A percentile compares a stretch with the other conserved stretches of the same genome.
Evolutionary conservation across 1,140 invertebrate genomes (phyloP).

Genomic region (Solenopsis fugax): DNA sequence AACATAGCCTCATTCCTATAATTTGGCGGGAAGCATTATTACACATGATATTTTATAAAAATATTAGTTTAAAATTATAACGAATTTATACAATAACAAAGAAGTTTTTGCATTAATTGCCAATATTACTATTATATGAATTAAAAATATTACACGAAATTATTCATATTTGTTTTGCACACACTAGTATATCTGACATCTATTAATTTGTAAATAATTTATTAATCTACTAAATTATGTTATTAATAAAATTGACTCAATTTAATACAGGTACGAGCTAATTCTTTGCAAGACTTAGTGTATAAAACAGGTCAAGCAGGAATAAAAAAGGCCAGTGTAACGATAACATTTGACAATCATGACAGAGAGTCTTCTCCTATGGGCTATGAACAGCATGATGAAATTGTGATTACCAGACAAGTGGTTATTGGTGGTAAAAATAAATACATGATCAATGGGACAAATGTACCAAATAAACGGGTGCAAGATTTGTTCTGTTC

Average conservation of each 20-base stretch:
- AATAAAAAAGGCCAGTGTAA: constrained; percentile 98
- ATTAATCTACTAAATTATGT: background rate
- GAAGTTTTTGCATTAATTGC: background rate
- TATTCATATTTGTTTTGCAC: background rate
- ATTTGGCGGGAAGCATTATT: too few species aligned
- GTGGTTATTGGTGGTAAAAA: constrained; percentile 94
- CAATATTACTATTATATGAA: background rate
- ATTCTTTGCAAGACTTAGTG: constrained; percentile 96
- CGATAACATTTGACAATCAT: constrained; percentile 97
- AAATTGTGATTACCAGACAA: constrained; percentile 97
- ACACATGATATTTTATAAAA: too few species aligned
- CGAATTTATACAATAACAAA: too few species aligned
- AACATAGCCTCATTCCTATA: constrained; percentile 69
- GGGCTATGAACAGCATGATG: constrained; percentile 96
- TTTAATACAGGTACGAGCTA: constrained; percentile 92
- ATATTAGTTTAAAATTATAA: too few species aligned
- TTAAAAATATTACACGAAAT: background rate
- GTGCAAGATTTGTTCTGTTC: constrained; percentile 98
- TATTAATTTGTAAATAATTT: constrained; percentile 18
- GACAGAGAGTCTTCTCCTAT: constrained; percentile 94
- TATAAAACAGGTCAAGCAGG: constrained; percentile 99
- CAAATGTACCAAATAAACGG: constrained; percentile 94
- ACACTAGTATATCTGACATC: background rate
- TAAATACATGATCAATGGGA: constrained; percentile 98
- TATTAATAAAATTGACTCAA: background rate